Conservation (phyloP, 2,113 vertebrate species). For the Catharus fuscescens region DNA sequence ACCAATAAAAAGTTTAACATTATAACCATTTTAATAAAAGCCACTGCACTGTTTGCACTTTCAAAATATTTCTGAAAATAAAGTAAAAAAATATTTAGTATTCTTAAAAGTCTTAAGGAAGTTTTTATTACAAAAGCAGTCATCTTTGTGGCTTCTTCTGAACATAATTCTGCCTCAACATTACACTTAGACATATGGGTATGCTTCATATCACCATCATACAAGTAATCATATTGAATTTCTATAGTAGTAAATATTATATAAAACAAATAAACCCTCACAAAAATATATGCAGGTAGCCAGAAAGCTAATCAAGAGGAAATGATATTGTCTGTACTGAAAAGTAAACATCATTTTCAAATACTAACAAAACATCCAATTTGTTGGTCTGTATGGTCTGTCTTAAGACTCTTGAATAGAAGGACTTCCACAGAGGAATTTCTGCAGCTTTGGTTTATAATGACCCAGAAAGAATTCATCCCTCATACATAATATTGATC, state of each 20-base stretch:
- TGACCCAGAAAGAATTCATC: constrained; percentile 43
- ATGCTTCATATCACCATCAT: neutral
- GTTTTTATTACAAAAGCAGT: constrained; percentile 34
- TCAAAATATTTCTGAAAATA: constrained; percentile 8
- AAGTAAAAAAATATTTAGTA: constrained; percentile 45
- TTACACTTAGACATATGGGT: neutral
- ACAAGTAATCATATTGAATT: neutral
- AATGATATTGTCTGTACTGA: neutral
- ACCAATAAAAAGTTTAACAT: constrained; percentile 1
- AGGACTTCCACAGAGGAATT: constrained; percentile 7
- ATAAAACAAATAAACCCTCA: neutral
- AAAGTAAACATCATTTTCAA: constrained; percentile 1
- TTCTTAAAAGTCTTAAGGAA: neutral
- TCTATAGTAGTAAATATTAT: neutral
- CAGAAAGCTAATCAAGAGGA: constrained; percentile 2
- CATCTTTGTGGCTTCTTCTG: neutral
- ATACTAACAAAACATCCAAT: neutral
- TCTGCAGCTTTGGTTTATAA: constrained; percentile 61
- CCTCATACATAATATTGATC: neutral
- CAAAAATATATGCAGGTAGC: constrained; percentile 1
- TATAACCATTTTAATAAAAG: neutral
- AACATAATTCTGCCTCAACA: neutral
- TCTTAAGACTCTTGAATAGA: neutral
- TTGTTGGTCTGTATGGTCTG: neutral
- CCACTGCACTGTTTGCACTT: neutral